These are phyloP conservation scores for Xyrichtys novacula DNA, from an alignment of 2,797 vertebrate species.

Conservation along the genomic window DNA sequence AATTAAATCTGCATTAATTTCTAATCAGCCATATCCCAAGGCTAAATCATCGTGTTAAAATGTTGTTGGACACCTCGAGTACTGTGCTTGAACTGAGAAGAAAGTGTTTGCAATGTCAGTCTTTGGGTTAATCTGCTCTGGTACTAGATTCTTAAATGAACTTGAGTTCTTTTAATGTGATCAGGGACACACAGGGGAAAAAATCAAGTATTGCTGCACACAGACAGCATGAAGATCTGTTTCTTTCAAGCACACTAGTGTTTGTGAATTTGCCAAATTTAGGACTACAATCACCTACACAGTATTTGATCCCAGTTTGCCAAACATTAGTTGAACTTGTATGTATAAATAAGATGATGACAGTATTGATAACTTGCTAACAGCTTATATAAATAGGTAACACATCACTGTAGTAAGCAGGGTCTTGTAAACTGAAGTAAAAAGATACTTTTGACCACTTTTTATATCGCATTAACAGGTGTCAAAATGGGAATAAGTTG, in stretches of 20 bases:
- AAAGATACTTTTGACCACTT: slow-evolving; percentile 67
- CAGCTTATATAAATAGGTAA: slow-evolving; percentile 60
- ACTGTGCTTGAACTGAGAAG: slow-evolving; percentile 39
- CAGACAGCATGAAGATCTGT: slow-evolving; percentile 44
- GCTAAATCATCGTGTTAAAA: slow-evolving; percentile 23
- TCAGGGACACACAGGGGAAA: slow-evolving; percentile 21
- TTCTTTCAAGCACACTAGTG: slow-evolving; percentile 58
- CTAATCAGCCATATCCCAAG: slow-evolving; percentile 18
- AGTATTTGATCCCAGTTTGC: slow-evolving; percentile 67
- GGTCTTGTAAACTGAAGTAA: slow-evolving; percentile 61
- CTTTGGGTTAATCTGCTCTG: slow-evolving; percentile 9
- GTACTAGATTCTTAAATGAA: slow-evolving; percentile 38
- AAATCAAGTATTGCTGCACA: slow-evolving; percentile 43
- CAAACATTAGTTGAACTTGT: slow-evolving; percentile 73
- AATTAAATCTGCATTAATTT: slow-evolving; percentile 6
- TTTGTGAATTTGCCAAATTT: slow-evolving; percentile 68
- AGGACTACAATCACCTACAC: slow-evolving; percentile 54
- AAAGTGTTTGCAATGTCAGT: slow-evolving; percentile 5
- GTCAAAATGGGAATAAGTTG: slow-evolving; percentile 53
- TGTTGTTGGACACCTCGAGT: slow-evolving; percentile 24
- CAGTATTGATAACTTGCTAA: slow-evolving; percentile 66
- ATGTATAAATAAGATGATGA: slow-evolving; percentile 64
- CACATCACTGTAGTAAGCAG: slow-evolving; percentile 66
- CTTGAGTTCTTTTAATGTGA: slow-evolving; percentile 43
- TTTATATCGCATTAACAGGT: slow-evolving; percentile 52